Conservation (phyloP, 2,797 vertebrate species). For the Ctenopoma multispine region DNA sequence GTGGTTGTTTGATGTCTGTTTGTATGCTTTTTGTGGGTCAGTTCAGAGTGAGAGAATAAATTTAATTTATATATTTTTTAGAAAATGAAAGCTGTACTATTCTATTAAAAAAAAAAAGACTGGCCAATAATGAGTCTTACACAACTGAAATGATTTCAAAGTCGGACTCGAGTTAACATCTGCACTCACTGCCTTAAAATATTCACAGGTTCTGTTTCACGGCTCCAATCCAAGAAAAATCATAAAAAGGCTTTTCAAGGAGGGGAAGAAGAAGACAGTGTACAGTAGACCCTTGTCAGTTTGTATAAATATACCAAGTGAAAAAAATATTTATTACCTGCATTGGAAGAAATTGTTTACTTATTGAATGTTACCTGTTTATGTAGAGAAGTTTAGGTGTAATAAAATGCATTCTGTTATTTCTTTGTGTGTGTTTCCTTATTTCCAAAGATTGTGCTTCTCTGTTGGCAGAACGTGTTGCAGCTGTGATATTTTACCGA, state of each 20-base stretch:
- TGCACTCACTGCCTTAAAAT: constrained; percentile 99
- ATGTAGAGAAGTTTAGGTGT: constrained; percentile 99
- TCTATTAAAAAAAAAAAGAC: constrained; percentile 70
- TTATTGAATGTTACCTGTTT: constrained; percentile 99
- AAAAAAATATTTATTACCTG: constrained; percentile 99
- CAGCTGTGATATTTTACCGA: background rate
- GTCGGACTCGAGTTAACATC: constrained; percentile 83
- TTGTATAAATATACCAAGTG: constrained; percentile 98
- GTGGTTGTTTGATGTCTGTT: constrained; percentile 75
- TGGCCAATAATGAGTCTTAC: constrained; percentile 74
- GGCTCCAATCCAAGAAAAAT: constrained; percentile 88
- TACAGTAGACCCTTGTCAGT: constrained; percentile 95
- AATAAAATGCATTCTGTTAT: constrained; percentile 97
- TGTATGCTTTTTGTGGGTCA: constrained; percentile 77
- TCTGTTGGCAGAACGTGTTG: background rate
- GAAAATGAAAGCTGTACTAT: constrained; percentile 78
- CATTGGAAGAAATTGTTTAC: constrained; percentile 98
- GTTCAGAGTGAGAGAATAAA: constrained; percentile 76
- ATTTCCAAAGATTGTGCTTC: background rate
- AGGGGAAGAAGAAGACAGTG: constrained; percentile 83
- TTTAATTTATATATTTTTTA: constrained; percentile 86
- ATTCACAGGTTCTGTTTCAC: constrained; percentile 89
- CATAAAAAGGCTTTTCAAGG: constrained; percentile 86
- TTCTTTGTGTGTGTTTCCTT: constrained; percentile 35
- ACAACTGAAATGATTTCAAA: constrained; percentile 69